Evolutionary conservation across 2,888 invertebrate genomes (phyloP), one percentile per base, ranked within the genome.

Genomic region (Melipona beecheii): DNA sequence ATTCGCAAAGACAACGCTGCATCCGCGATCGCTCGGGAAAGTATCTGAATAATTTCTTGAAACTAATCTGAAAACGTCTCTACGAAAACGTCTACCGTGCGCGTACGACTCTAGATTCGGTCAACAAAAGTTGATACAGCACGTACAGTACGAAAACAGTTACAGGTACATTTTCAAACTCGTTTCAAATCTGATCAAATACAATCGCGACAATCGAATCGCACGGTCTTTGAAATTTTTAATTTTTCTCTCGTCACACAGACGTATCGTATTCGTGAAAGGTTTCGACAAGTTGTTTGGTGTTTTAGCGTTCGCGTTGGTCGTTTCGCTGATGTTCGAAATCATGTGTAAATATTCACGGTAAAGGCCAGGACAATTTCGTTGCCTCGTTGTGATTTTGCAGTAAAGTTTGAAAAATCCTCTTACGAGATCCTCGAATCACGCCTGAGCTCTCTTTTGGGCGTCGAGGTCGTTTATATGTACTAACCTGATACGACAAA

Each of bases 391-490:
- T 50, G 60, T 21, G n/a, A 24, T 3, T 5, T 60, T 17, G 27
- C 2, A 6, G 2, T 58, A 13, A 56, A 2, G 5, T 21, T 17
- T 21, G 62, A 21, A 49, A 66, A 69, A 83, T 80, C 73, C 73
- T 75, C 62, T 43, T 43, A 1, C 54, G n/a, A 50, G 60, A 49
- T 27, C 50, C 19, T 11, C 24, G 54, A 19, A 43, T 50, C 3
- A 21, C n/a, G 17, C 9, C 17, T 3, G 36, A 60, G n/a, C n/a
- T 85, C 78, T 62, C 58, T 66, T 75, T 80, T 70, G 52, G 75
- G 17, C 24, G 17, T 9, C 15, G 86, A 89, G 90, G 90, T 88
- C 88, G 83, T 89, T 89, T 88, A 87, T 31, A 31, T 4, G 31
- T 88, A 87, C 85, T 80, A 83, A 21, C n/a, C 56, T 85, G 77